A percentile compares a stretch with the other conserved stretches of the same genome.
Evolutionary conservation across 2,113 vertebrate species (phyloP).

Genomic region (Meles meles): DNA sequence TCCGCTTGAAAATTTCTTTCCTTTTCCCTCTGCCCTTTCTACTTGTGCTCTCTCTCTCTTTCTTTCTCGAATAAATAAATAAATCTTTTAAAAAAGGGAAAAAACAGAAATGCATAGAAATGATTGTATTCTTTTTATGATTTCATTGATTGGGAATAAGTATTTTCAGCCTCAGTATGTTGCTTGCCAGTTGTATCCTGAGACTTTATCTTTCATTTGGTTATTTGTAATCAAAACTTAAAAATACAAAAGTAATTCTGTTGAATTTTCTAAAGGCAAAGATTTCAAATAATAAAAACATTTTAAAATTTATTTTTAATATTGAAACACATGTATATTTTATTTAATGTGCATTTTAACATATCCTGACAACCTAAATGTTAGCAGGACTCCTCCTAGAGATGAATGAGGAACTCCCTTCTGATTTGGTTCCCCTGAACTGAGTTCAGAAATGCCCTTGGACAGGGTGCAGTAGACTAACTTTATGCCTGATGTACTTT

Average conservation of each 20-base stretch:
- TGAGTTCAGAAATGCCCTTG: neutral
- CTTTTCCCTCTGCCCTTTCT: neutral
- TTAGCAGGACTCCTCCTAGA: neutral
- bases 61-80: neutral
- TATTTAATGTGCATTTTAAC: neutral
- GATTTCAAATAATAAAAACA: neutral
- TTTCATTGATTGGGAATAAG: neutral
- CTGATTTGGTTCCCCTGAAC: neutral
- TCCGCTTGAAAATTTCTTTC: neutral
- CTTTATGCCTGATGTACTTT: neutral
- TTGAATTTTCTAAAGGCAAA: neutral
- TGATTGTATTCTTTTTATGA: neutral
- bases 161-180: neutral
- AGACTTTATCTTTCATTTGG: neutral
- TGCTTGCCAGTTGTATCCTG: neutral
- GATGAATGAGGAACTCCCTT: neutral
- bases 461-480: neutral
- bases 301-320: constrained; percentile 13
- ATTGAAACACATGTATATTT: constrained; percentile 22
- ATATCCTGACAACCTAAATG: neutral
- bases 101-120: neutral
- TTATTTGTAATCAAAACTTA: neutral
- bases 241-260: neutral
- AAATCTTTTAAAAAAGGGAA: neutral
- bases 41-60: neutral